Percentiles rank a stretch among this genome's conserved stretches.
These are phyloP conservation scores for Agrochola litura DNA, from an alignment of 2,888 invertebrate species.

Conservation along the genomic window DNA sequence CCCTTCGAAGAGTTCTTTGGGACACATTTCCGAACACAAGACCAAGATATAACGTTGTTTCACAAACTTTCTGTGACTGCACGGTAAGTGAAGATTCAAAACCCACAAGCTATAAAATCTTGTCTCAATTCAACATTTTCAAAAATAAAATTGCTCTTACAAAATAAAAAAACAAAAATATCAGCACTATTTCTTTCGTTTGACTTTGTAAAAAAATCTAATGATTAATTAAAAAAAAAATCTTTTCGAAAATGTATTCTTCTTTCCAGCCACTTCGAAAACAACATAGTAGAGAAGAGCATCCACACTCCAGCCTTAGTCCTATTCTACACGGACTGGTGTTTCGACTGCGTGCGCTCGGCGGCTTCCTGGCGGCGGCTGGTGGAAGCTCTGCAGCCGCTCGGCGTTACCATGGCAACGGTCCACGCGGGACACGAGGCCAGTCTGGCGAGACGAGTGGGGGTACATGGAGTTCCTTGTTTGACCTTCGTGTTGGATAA, in stretches of 20 bases:
- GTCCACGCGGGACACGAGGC: conserved; percentile 96
- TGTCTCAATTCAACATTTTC: not conserved
- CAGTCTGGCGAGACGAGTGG: conserved; percentile 93
- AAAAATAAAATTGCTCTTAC: not conserved
- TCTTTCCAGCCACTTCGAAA: conserved; percentile 94
- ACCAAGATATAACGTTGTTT: conserved; percentile 96
- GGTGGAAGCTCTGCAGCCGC: conserved; percentile 95
- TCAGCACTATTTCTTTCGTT: too few relatives aligned
- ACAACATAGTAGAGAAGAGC: conserved; percentile 96
- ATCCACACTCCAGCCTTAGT: conserved; percentile 95
- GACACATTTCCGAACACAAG: conserved; percentile 94
- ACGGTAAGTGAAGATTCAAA: conserved; percentile 89
- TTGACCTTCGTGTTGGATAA: conserved; percentile 95
- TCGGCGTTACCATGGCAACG: conserved; percentile 95
- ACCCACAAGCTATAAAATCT: not conserved
- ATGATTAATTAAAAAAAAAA: too few relatives aligned
- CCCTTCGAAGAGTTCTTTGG: conserved; percentile 96
- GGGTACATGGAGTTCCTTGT: conserved; percentile 95
- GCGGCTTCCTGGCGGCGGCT: conserved; percentile 96
- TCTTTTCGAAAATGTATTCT: not conserved
- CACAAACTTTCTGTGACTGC: conserved; percentile 96
- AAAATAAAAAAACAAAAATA: too few relatives aligned
- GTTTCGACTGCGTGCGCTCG: conserved; percentile 97
- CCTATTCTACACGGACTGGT: conserved; percentile 98
- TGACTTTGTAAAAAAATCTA: too few relatives aligned